Evolutionary conservation across 2,888 invertebrate genomes (phyloP), one percentile per base, ranked within the genome.

Genomic region (Drosophila aldrichi): DNA sequence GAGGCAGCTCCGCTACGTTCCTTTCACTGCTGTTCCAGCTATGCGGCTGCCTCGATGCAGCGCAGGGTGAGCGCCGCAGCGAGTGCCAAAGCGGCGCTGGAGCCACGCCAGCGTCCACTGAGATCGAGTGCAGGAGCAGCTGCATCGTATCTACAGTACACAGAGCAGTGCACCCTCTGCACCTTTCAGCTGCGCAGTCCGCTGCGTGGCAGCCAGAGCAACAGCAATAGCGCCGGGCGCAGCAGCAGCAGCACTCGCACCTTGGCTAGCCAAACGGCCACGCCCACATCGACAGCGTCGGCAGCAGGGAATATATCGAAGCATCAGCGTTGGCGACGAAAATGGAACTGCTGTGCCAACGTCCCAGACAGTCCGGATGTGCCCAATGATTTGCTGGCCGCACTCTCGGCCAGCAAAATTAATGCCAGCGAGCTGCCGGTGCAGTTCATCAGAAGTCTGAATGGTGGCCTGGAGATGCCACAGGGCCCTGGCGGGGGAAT

Each of bases 341-440:
- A 94, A 92, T 95, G 94, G 95, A 95, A 94, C 81, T 95, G 95
- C 80, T 95, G 95, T 80, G 92, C 94, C 48, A 94, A 94, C 38
- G 94, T 94, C 10, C 94, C 94, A 1, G 94, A 95, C 72, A 95
- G 94, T 91, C 95, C 95, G 0, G 94, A 94, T 84, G 94, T 94
- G 82, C 94, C 94, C 57, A 93, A 93, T 60, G 94, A 94, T 87
- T 92, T 92, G 38, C 81, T 93, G 22, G 90, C 92, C n/a, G 91
- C 94, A 2, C 81, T 93, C 51, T 86, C 92, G 36, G 68, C 79
- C 18, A 70, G 54, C 46, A 89, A 91, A 41, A 74, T 86, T 9
- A 91, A 90, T 69, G 82, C 90, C 65, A 83, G 85, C 38, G 91
- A 92, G 70, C 79, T 74, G 74, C 77, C 65, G 46, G 81, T 81